Conservation (phyloP, 2,113 vertebrate genomes). For the Burhinus oedicnemus region DNA sequence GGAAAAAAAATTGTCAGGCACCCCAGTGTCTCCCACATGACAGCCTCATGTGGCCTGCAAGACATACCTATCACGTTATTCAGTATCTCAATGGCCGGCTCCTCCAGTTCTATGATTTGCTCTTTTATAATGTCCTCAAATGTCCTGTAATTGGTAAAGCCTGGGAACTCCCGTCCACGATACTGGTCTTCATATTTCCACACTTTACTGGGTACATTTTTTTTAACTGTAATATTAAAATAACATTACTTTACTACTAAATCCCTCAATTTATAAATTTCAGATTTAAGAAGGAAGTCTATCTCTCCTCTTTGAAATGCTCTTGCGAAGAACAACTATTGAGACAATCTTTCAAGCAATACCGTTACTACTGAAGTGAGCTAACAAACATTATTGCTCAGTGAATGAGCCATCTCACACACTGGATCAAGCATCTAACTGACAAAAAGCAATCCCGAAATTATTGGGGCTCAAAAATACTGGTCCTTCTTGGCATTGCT, state of each 20-base stretch:
- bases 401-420: background rate
- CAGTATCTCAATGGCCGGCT: slow-evolving; percentile 79
- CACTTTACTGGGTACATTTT: slow-evolving; percentile 16
- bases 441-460: background rate
- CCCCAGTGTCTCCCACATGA: background rate
- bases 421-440: background rate
- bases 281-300: background rate
- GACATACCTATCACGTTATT: slow-evolving; percentile 61
- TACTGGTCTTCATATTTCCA: slow-evolving; percentile 74
- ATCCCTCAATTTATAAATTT: background rate
- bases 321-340: background rate
- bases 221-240: slow-evolving; percentile 68
- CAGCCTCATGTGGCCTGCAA: background rate
- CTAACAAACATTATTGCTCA: background rate
- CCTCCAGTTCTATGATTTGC: slow-evolving; percentile 79
- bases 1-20: background rate
- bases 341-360: background rate
- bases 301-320: background rate
- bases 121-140: slow-evolving; percentile 84
- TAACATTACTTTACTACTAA: background rate
- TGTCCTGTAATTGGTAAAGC: slow-evolving; percentile 85
- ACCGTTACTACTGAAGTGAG: background rate
- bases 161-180: slow-evolving; percentile 84
- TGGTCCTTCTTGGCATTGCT: background rate
- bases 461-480: background rate